Conservation (phyloP, 2,888 invertebrate species). For the Seira sanloemensis region DNA sequence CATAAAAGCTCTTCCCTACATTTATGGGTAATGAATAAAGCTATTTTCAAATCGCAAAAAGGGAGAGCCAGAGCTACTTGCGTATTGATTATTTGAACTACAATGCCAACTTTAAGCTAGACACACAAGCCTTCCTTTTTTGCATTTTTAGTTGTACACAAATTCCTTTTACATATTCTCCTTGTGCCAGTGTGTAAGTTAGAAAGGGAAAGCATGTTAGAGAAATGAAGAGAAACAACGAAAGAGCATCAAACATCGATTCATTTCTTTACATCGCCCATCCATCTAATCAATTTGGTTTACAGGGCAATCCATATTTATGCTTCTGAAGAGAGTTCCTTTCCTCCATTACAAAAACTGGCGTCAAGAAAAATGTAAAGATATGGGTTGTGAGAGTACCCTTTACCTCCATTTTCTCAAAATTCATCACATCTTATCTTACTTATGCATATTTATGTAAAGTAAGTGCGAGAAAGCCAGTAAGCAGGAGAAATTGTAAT, state of each 20-base stretch:
- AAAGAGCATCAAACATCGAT: neutral
- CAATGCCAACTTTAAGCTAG: too few species aligned
- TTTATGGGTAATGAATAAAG: neutral
- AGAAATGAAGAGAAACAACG: too few species aligned
- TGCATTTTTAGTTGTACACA: too few species aligned
- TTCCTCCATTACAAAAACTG: too few species aligned
- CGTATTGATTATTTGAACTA: neutral
- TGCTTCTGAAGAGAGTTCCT: neutral
- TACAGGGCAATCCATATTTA: conserved; percentile 9
- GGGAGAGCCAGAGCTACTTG: neutral
- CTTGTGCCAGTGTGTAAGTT: too few species aligned
- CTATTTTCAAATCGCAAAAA: neutral
- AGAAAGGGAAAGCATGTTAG: too few species aligned
- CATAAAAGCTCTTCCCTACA: neutral
- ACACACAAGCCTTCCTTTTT: too few species aligned
- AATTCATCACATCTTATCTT: conserved; percentile 15
- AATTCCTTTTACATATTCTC: too few species aligned
- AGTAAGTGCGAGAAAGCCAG: conserved; percentile 16
- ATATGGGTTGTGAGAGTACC: neutral
- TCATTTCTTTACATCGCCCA: neutral
- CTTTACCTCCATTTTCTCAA: neutral
- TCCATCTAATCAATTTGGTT: neutral
- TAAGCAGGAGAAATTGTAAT: conserved; percentile 19
- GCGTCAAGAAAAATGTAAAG: neutral
- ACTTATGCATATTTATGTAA: conserved; percentile 51